Conservation (phyloP, 2,888 invertebrate species). For the Erebia palarica region DNA sequence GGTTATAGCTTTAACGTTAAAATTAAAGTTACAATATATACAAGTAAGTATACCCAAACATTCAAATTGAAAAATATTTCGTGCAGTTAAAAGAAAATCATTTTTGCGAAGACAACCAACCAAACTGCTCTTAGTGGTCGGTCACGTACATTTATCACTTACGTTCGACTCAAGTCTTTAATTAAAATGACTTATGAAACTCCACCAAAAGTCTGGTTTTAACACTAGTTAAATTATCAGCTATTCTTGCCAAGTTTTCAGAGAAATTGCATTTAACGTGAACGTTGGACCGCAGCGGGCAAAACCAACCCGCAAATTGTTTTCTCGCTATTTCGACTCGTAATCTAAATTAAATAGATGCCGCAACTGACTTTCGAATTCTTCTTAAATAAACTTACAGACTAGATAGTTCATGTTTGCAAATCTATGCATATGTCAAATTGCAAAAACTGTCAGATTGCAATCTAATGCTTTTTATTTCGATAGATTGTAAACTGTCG, state of each 20-base stretch:
- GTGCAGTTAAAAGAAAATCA: neutral
- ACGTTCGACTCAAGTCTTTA: conserved; percentile 19
- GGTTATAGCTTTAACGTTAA: too few relatives aligned
- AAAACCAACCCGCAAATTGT: conserved; percentile 35
- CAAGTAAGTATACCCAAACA: neutral
- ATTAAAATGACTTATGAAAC: conserved; percentile 29
- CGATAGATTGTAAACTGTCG: too few relatives aligned
- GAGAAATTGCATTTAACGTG: conserved; percentile 35
- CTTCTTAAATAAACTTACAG: neutral
- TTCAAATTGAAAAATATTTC: neutral
- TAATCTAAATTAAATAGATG: conserved; percentile 33
- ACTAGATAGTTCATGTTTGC: too few relatives aligned
- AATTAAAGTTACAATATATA: too few relatives aligned
- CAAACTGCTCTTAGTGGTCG: conserved; percentile 18
- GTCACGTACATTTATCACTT: conserved; percentile 23
- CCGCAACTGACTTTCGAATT: conserved; percentile 12
- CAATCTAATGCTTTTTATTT: too few relatives aligned
- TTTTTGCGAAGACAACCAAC: neutral
- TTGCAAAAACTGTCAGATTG: too few relatives aligned
- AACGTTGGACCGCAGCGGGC: conserved; percentile 28
- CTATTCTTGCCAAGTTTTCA: conserved; percentile 38
- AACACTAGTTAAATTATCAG: conserved; percentile 39
- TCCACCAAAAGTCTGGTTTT: conserved; percentile 27
- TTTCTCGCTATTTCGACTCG: conserved; percentile 35
- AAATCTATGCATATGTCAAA: too few relatives aligned